These are phyloP conservation scores for Hemitrygon akajei DNA, from an alignment of 2,797 vertebrate genomes.

Conservation along the genomic window DNA sequence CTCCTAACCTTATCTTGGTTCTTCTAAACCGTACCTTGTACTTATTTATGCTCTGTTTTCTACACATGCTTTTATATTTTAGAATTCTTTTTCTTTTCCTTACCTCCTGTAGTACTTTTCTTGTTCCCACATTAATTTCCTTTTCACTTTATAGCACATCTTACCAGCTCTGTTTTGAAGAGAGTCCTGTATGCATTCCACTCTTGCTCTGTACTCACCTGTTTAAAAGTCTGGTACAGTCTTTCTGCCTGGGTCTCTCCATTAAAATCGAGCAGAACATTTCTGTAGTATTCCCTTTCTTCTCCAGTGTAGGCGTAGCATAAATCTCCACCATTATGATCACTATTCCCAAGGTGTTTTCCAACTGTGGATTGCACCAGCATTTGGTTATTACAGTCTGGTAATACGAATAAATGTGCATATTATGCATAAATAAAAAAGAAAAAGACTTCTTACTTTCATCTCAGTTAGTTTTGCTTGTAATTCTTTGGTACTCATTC, in stretches of 20 bases:
- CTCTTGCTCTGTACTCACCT: neutral
- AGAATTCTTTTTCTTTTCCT: neutral
- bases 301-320: neutral
- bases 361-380: neutral
- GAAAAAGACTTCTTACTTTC: neutral
- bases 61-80: neutral
- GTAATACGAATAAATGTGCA: slow-evolving; percentile 1
- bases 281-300: neutral
- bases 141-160: neutral
- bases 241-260: neutral
- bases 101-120: neutral
- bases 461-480: neutral
- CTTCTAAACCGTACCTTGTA: neutral
- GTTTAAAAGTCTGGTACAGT: neutral
- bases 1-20: neutral
- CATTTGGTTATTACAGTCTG: neutral
- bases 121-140: neutral
- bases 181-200: neutral
- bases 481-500: neutral
- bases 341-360: neutral
- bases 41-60: neutral
- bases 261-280: neutral
- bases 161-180: neutral
- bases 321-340: neutral
- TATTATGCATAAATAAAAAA: neutral